These are phyloP conservation scores for Elmis aenea DNA, from an alignment of 2,888 invertebrate genomes.

Conservation along the genomic window DNA sequence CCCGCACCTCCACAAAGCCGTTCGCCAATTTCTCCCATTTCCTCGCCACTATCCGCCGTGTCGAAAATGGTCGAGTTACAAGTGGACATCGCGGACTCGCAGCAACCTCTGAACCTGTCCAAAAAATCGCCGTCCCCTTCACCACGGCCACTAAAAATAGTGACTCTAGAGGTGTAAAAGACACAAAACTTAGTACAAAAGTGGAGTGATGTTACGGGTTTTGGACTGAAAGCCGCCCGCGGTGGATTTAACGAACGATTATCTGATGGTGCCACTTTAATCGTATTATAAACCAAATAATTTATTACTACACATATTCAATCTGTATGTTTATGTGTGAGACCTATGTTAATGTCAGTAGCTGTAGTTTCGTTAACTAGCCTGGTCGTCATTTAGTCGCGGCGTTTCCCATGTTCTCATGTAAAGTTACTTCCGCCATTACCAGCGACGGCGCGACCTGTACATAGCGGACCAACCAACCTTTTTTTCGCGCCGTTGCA, in stretches of 20 bases:
- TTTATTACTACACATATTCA: constrained; percentile 42
- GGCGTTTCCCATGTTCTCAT: constrained; percentile 27
- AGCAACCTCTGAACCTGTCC: constrained; percentile 83
- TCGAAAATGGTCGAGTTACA: constrained; percentile 68
- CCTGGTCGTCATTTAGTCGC: constrained; percentile 20
- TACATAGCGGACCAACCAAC: constrained; percentile 48
- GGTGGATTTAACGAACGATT: constrained; percentile 12
- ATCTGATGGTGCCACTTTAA: constrained; percentile 44
- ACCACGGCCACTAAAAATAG: constrained; percentile 55
- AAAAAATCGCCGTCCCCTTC: constrained; percentile 78
- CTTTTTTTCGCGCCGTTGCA: constrained; percentile 18
- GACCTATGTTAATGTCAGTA: constrained; percentile 29
- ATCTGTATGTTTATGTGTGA: constrained; percentile 33
- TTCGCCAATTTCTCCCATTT: constrained; percentile 44
- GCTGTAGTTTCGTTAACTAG: constrained; percentile 30
- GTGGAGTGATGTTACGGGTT: constrained; percentile 22
- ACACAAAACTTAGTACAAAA: constrained; percentile 40
- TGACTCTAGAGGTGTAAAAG: constrained; percentile 43
- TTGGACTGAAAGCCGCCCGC: constrained; percentile 26
- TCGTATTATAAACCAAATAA: constrained; percentile 50
- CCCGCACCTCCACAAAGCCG: constrained; percentile 41
- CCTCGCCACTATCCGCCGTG: constrained; percentile 47
- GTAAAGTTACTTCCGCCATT: constrained; percentile 44
- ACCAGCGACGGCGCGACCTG: constrained; percentile 36
- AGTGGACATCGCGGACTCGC: constrained; percentile 76